Conservation (phyloP, 1,140 invertebrate genomes). For the Drosophila baimaii region DNA sequence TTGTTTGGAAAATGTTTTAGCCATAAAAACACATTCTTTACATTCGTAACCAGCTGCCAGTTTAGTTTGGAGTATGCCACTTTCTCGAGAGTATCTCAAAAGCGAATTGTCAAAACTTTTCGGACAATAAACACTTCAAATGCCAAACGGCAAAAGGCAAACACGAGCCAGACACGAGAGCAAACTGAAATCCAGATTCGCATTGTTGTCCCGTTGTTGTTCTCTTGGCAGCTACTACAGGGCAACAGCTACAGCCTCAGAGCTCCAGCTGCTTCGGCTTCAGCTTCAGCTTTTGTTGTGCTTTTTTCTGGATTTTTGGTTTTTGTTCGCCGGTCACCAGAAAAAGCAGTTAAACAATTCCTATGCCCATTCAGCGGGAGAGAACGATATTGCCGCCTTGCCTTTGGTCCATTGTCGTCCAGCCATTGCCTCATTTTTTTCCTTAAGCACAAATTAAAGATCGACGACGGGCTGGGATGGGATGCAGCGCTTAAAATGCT, state of each 20-base stretch:
- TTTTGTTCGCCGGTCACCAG: constrained; percentile 41
- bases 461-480: neutral
- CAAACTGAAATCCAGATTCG: constrained; percentile 47
- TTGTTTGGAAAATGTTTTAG: neutral
- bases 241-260: neutral
- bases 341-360: constrained; percentile 34
- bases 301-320: constrained; percentile 31
- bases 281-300: constrained; percentile 8
- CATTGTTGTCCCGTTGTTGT: constrained; percentile 37
- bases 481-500: constrained; percentile 40
- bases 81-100: constrained; percentile 23
- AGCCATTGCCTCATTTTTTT: constrained; percentile 24
- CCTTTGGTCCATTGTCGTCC: constrained; percentile 31
- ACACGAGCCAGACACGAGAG: constrained; percentile 47
- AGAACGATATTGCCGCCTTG: constrained; percentile 3
- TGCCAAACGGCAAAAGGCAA: constrained; percentile 51
- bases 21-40: neutral
- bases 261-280: constrained; percentile 10
- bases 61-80: neutral
- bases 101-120: constrained; percentile 36
- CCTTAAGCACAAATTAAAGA: constrained; percentile 43
- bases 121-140: constrained; percentile 54
- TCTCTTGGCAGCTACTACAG: constrained; percentile 10
- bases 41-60: neutral
- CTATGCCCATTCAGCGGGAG: constrained; percentile 39